A percentile compares a stretch with the other conserved stretches of the same genome.
Evolutionary conservation across 2,888 invertebrate species (phyloP).

Genomic region (Seira sanloemensis): DNA sequence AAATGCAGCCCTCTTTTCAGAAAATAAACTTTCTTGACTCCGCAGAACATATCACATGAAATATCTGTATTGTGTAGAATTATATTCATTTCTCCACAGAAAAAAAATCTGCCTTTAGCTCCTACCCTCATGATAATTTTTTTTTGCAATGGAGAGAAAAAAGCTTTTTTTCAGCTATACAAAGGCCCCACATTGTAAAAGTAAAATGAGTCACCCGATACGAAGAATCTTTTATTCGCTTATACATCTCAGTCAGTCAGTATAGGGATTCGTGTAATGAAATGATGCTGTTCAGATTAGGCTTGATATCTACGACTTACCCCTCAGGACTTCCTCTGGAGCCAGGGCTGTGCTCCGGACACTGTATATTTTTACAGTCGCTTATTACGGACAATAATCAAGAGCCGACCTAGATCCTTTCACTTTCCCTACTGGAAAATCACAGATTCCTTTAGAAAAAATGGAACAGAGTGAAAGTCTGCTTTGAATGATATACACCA

Average conservation of each 20-base stretch:
- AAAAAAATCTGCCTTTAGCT: neutral
- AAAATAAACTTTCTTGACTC: neutral
- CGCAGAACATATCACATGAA: constrained; percentile 15
- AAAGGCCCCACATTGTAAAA: too few relatives aligned
- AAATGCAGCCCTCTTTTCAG: neutral
- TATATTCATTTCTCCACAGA: too few relatives aligned
- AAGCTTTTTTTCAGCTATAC: too few relatives aligned
- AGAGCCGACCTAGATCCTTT: too few relatives aligned
- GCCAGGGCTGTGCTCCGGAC: too few relatives aligned
- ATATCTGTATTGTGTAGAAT: neutral
- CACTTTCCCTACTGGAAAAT: too few relatives aligned
- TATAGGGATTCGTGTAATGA: neutral
- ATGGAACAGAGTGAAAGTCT: neutral
- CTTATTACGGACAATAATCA: neutral
- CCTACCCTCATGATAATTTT: neutral
- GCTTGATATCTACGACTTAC: constrained; percentile 1
- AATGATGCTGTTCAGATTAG: neutral
- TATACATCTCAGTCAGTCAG: too few relatives aligned
- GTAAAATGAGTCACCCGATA: constrained; percentile 44
- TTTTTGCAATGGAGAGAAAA: neutral
- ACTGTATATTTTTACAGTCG: neutral
- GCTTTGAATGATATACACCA: neutral
- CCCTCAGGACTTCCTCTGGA: too few relatives aligned
- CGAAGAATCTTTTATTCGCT: constrained; percentile 8
- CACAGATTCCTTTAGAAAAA: neutral